A percentile compares a stretch with the other conserved stretches of the same genome.
These are phyloP conservation scores for Cydia amplana DNA, from an alignment of 1,140 invertebrate genomes.

Conservation along the genomic window DNA sequence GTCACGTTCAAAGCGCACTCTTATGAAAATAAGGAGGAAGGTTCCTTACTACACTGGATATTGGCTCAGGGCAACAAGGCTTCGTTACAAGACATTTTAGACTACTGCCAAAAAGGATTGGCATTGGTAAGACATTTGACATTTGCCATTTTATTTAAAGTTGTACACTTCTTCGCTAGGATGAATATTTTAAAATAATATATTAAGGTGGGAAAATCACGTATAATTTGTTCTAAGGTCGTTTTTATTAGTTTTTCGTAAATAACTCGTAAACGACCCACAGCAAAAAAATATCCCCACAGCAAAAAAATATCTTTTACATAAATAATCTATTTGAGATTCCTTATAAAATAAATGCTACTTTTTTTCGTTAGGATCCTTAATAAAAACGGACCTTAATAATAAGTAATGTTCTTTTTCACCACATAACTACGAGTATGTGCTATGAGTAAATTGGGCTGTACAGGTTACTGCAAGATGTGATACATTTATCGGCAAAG, in stretches of 20 bases:
- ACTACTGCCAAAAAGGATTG: constrained; percentile 87
- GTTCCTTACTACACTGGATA: constrained; percentile 90
- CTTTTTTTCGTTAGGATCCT: too few relatives aligned
- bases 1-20: constrained; percentile 59
- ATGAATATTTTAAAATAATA: too few relatives aligned
- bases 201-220: too few relatives aligned
- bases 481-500: constrained; percentile 38
- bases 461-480: neutral
- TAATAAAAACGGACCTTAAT: too few relatives aligned
- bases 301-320: too few relatives aligned
- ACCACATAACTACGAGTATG: constrained; percentile 38
- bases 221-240: too few relatives aligned
- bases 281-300: too few relatives aligned
- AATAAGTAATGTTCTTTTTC: too few relatives aligned
- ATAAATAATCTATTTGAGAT: too few relatives aligned
- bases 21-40: constrained; percentile 66
- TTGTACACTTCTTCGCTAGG: neutral
- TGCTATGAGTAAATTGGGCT: constrained; percentile 34
- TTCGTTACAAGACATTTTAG: constrained; percentile 88
- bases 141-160: neutral
- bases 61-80: constrained; percentile 88
- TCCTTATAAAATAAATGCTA: too few relatives aligned
- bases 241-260: too few relatives aligned
- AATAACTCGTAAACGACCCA: too few relatives aligned
- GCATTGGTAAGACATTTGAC: constrained; percentile 75